These are phyloP conservation scores for Polydrusus pterygomalis DNA, from an alignment of 2,888 invertebrate species.

Conservation along the genomic window DNA sequence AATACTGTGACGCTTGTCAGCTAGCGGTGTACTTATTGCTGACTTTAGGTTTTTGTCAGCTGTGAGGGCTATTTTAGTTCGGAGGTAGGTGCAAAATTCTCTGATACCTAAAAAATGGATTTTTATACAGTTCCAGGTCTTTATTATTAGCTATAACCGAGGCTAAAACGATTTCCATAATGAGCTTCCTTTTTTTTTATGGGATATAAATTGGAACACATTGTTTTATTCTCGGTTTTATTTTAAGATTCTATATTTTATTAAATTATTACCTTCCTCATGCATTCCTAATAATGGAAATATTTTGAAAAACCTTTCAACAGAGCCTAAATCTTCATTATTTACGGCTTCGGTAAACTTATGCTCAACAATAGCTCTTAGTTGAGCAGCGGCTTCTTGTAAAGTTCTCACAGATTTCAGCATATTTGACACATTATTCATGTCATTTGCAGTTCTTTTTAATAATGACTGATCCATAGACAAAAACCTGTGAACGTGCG, in stretches of 20 bases:
- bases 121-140: neutral
- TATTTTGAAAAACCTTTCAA: constrained; percentile 96
- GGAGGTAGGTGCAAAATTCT: constrained; percentile 90
- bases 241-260: no score
- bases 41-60: constrained; percentile 83
- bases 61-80: constrained; percentile 82
- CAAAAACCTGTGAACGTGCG: constrained; percentile 94
- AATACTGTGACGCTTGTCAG: constrained; percentile 83
- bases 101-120: constrained; percentile 75
- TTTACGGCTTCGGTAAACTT: constrained; percentile 95
- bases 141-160: no score
- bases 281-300: constrained; percentile 96
- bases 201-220: no score
- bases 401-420: constrained; percentile 82
- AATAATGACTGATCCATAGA: constrained; percentile 92
- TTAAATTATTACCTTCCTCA: constrained; percentile 76
- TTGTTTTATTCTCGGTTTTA: no score
- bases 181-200: no score
- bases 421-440: constrained; percentile 82
- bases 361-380: constrained; percentile 81
- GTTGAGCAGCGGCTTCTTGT: constrained; percentile 84
- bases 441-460: constrained; percentile 84
- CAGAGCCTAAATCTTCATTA: constrained; percentile 89
- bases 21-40: constrained; percentile 78
- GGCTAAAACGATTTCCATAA: no score